phyloP scores from a whole-genome alignment of 2,113 vertebrate genomes.

The Orthonyx spaldingii region DNA sequence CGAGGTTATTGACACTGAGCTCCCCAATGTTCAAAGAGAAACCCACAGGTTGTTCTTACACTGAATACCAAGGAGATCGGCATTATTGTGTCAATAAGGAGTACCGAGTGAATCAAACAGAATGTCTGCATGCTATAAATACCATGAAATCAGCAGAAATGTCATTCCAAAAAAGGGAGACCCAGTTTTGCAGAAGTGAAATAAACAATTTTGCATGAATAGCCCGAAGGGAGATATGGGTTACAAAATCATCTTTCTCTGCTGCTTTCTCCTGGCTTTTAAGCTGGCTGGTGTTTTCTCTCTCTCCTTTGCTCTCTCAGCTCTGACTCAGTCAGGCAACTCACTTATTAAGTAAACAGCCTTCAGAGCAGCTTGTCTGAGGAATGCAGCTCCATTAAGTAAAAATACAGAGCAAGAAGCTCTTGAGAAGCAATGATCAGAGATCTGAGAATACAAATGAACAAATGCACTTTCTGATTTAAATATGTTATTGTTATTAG shows the following conservation, averaged over 20 bases:
- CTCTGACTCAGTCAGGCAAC: neutral
- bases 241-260: neutral
- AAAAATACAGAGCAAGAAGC: neutral
- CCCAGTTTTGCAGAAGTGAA: neutral
- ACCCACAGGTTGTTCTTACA: neutral
- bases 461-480: conserved; percentile 28
- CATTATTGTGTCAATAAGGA: neutral
- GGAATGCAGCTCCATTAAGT: neutral
- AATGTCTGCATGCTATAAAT: neutral
- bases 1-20: neutral
- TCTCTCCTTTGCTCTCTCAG: neutral
- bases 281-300: neutral
- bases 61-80: neutral
- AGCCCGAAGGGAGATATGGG: neutral
- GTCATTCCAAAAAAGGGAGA: neutral
- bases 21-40: neutral
- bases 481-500: conserved; percentile 47
- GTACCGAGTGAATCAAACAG: neutral
- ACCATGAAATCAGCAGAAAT: conserved; percentile 29
- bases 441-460: conserved; percentile 27
- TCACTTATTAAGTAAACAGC: conserved; percentile 24
- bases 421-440: neutral
- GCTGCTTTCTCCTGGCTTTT: neutral
- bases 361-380: neutral
- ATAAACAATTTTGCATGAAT: neutral